These are phyloP conservation scores for Sipha flava DNA, from an alignment of 1,140 invertebrate species.

Conservation along the genomic window DNA sequence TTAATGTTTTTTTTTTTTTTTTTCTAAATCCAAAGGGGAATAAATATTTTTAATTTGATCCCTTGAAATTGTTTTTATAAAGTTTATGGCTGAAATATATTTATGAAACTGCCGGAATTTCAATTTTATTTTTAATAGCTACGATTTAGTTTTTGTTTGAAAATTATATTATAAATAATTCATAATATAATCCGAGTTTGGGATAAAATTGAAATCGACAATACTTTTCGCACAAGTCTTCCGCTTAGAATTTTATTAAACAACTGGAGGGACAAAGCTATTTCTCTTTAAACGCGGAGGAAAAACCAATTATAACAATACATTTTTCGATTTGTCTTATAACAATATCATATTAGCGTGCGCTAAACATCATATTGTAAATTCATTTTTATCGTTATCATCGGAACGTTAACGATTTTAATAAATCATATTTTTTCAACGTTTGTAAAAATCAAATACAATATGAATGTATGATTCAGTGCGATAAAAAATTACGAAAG, in stretches of 20 bases:
- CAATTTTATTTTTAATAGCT: slow-evolving; percentile 1
- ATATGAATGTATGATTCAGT: no score
- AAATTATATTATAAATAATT: slow-evolving; percentile 8
- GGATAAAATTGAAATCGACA: background rate
- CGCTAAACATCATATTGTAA: no score
- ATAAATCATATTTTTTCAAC: no score
- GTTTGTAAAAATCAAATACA: no score
- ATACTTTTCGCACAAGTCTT: background rate
- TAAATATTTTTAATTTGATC: background rate
- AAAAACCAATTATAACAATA: background rate
- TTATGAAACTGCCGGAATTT: background rate
- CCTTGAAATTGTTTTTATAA: background rate
- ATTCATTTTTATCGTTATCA: no score
- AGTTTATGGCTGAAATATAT: background rate
- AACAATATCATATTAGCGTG: no score
- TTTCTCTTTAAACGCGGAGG: background rate
- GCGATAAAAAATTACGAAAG: no score
- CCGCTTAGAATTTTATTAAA: background rate
- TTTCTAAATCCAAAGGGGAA: background rate
- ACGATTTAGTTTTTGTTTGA: slow-evolving; percentile 7
- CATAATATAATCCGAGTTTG: background rate
- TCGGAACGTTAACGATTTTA: no score
- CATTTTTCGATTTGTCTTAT: background rate
- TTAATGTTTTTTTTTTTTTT: background rate
- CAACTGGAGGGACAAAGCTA: background rate